A percentile compares a stretch with the other conserved stretches of the same genome.
These are phyloP conservation scores for Candoia aspera DNA, from an alignment of 2,113 vertebrate genomes.

Conservation along the genomic window DNA sequence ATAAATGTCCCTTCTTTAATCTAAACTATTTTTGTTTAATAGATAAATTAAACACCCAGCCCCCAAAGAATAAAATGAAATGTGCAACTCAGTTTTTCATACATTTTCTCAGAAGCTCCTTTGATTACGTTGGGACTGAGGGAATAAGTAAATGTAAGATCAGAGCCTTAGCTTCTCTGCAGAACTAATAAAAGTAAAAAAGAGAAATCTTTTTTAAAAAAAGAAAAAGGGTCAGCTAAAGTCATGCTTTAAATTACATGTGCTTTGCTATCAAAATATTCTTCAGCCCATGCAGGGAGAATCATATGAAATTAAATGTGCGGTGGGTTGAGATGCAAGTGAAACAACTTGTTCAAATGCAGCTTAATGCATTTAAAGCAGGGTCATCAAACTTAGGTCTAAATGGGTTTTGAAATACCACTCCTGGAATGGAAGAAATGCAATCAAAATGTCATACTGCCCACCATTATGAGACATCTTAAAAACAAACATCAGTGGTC, in stretches of 20 bases:
- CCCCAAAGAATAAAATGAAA: not conserved
- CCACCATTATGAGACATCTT: conserved; percentile 26
- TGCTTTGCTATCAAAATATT: conserved; percentile 41
- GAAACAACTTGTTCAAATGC: conserved; percentile 37
- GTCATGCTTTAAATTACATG: conserved; percentile 62
- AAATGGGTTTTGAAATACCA: conserved; percentile 46
- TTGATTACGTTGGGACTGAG: not conserved
- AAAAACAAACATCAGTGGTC: conserved; percentile 39
- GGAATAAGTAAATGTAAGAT: not conserved
- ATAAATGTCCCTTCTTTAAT: not conserved
- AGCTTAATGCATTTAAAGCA: conserved; percentile 56
- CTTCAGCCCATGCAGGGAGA: conserved; percentile 40
- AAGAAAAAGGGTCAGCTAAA: conserved; percentile 24
- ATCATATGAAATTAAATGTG: conserved; percentile 55
- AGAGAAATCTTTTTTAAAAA: not conserved
- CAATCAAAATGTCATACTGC: conserved; percentile 41
- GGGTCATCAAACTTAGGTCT: conserved; percentile 55
- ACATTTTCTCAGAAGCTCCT: not conserved
- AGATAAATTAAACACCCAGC: not conserved
- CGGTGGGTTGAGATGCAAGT: conserved; percentile 48
- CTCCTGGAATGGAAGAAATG: conserved; percentile 45
- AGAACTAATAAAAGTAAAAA: not conserved
- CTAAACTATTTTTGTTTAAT: not conserved
- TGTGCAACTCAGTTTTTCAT: not conserved
- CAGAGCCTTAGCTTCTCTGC: not conserved